Evolutionary conservation across 2,113 vertebrate genomes (phyloP).

Genomic region (Ibidorhyncha struthersii): DNA sequence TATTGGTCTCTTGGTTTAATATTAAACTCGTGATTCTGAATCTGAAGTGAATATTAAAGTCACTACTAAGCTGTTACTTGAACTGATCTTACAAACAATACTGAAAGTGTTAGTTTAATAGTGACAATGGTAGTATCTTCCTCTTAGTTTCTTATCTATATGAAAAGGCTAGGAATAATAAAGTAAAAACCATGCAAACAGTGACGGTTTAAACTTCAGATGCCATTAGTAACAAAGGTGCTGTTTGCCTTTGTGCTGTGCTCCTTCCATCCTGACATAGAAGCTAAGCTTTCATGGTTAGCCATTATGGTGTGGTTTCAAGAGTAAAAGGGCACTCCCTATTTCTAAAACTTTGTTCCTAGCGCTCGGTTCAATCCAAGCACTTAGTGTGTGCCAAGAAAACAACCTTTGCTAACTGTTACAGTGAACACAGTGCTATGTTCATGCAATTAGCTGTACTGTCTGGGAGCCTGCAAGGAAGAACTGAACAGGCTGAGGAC

Average conservation of each 20-base stretch:
- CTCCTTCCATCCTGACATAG: background rate
- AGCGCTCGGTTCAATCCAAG: background rate
- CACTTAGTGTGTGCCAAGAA: background rate
- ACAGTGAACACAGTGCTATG: background rate
- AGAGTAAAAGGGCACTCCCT: background rate
- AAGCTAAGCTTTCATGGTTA: background rate
- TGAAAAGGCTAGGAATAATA: background rate
- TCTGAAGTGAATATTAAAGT: background rate
- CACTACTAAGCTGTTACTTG: background rate
- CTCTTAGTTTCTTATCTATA: background rate
- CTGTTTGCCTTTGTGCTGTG: background rate
- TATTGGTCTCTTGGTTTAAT: background rate
- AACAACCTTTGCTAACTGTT: background rate
- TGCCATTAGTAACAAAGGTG: background rate
- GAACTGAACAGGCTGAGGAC: background rate
- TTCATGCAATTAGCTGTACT: background rate
- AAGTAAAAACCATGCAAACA: background rate
- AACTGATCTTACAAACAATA: background rate
- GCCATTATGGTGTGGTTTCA: background rate
- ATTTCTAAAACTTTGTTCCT: slow-evolving; percentile 6
- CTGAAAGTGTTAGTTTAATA: background rate
- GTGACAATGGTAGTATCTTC: background rate
- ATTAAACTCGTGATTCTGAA: background rate
- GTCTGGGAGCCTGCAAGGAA: background rate
- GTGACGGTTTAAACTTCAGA: background rate